A percentile compares a stretch with the other conserved stretches of the same genome.
Conservation (phyloP, 2,888 invertebrate genomes). For the Platerodrilus igneus region DNA sequence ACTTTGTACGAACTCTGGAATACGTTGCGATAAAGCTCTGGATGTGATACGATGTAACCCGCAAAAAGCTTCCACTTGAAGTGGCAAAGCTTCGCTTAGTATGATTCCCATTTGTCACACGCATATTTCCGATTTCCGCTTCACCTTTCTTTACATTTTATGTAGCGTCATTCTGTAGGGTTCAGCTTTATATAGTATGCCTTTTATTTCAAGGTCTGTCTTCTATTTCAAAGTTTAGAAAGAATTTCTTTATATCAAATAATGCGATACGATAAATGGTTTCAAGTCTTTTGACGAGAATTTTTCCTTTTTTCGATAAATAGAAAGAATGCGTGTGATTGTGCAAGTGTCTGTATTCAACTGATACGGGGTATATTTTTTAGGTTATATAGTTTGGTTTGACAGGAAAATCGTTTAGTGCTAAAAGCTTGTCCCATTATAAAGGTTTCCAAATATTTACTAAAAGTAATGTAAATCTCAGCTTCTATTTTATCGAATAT, state of each 20-base stretch:
- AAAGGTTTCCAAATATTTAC: no score
- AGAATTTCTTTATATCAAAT: conserved; percentile 17
- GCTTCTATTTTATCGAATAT: no score
- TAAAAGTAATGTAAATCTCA: no score
- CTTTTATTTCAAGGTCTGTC: conserved; percentile 15
- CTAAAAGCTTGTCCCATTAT: no score
- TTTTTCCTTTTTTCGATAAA: no score
- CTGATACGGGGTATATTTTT: no score
- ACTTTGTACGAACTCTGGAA: not conserved
- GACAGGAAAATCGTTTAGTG: no score
- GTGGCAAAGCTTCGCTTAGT: conserved; percentile 19
- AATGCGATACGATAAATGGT: no score
- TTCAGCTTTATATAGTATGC: conserved; percentile 17
- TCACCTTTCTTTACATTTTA: conserved; percentile 22
- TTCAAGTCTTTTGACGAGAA: no score
- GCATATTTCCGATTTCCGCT: conserved; percentile 26
- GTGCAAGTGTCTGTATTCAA: no score
- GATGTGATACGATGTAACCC: conserved; percentile 4
- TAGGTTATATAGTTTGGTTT: no score
- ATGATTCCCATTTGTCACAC: conserved; percentile 23
- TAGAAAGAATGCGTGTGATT: no score
- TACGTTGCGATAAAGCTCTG: conserved; percentile 3
- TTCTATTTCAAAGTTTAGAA: conserved; percentile 10
- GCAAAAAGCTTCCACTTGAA: conserved; percentile 14
- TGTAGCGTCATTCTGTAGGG: conserved; percentile 21